Evolutionary conservation across 2,888 invertebrate species (phyloP), one percentile per base, ranked within the genome.

Genomic region (Lithophane leautieri): DNA sequence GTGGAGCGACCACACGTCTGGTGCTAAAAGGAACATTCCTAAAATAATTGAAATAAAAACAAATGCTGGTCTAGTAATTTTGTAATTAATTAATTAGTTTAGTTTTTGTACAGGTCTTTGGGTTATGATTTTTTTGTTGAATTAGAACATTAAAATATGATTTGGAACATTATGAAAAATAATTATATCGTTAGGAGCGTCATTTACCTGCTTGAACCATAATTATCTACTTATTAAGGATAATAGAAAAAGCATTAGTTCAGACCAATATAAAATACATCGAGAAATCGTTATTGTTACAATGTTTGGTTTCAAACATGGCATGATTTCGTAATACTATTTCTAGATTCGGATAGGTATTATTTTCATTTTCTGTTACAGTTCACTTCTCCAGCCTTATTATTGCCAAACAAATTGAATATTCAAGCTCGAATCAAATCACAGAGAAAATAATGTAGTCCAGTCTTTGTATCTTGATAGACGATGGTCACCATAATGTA

Each of bases 401-500:
- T 56, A n/a, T n/a, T 52, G 22, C 4, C 14, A 56, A 56, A 56
- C 2, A 56, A 6, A 25, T 56, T 47, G 6, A 28, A 28, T 19
- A 6, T 28, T 19, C 19, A 34, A 25, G 25, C 12, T 25, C 8
- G 14, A 58, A 58, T 50, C 7, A 50, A 19, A 19, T 50, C 19
- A 19, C 50, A 50, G 8, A 19, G 4, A n/a, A 54, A 54, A n/a
- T 12, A 65, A 62, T 19, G 4, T 34, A 50, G 14, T n/a, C 3
- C n/a, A 28, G 54, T 73, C 28, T 54, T 44, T 22, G 9, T 34
- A 16, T 11, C 1, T 0, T 34, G 1, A 54, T 34, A 76, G 79
- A 72, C 65, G 52, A 85, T 93, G 91, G 92, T 86, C 87, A 91
- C 90, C 80, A 4, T 60, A 85, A 47, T 7, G 42, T 76, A 88